A percentile compares a stretch with the other conserved stretches of the same genome.
Conservation (phyloP, 2,113 vertebrate species). For the Eupsittula cactorum region DNA sequence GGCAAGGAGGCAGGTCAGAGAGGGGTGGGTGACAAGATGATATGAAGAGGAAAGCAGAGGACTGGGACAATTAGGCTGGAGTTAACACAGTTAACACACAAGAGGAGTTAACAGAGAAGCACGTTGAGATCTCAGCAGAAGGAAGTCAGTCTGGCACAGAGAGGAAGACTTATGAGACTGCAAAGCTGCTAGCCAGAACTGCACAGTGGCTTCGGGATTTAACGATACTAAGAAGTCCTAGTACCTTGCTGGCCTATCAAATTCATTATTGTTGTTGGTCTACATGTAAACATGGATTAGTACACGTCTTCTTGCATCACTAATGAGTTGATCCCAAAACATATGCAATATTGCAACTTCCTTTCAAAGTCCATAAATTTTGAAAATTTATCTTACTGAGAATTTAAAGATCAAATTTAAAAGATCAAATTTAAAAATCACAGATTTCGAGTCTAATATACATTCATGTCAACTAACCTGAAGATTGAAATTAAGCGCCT, state of each 20-base stretch:
- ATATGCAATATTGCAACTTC: neutral
- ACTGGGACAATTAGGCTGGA: neutral
- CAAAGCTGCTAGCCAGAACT: neutral
- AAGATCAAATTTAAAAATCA: neutral
- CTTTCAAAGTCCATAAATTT: neutral
- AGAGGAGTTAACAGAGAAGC: neutral
- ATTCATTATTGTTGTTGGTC: neutral
- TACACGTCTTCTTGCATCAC: neutral
- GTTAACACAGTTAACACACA: too few species aligned
- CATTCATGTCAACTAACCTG: neutral
- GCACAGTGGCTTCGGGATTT: neutral
- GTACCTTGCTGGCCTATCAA: neutral
- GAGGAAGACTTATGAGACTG: neutral
- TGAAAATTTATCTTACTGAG: neutral
- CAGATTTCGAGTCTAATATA: neutral
- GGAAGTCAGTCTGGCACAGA: neutral
- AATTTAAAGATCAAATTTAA: neutral
- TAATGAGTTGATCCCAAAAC: neutral
- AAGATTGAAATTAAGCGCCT: neutral
- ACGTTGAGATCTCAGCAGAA: neutral
- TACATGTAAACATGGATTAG: neutral
- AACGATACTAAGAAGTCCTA: neutral
- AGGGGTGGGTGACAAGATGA: neutral
- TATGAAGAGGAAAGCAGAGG: neutral
- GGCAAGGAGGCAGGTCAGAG: neutral